phyloP scores from a whole-genome alignment of 2,888 invertebrate species.

The Patella depressa region DNA sequence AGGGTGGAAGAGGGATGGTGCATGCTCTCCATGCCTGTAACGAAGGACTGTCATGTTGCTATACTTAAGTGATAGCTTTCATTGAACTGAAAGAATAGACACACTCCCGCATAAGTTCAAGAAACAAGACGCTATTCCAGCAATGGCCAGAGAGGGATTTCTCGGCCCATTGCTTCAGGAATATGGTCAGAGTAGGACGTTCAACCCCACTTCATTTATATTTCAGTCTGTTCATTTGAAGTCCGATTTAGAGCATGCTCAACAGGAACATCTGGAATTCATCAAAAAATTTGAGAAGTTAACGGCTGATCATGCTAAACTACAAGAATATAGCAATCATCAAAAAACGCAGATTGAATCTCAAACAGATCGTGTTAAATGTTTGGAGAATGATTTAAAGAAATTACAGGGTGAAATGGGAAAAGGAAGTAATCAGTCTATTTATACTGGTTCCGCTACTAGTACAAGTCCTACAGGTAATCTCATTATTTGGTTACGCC shows the following conservation, averaged over 20 bases:
- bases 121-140: no score
- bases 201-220: not conserved
- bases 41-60: no score
- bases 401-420: constrained; percentile 20
- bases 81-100: no score
- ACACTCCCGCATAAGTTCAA: no score
- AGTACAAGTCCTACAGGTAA: constrained; percentile 3
- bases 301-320: constrained; percentile 43
- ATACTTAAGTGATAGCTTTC: no score
- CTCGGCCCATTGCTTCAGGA: no score
- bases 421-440: not conserved
- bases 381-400: constrained; percentile 31
- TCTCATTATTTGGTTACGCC: no score
- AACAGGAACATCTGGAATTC: constrained; percentile 47
- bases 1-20: no score
- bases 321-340: constrained; percentile 35
- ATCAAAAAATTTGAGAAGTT: constrained; percentile 51
- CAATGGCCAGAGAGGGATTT: no score
- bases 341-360: constrained; percentile 37
- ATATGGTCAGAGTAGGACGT: no score
- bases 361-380: constrained; percentile 33
- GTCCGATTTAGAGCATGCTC: constrained; percentile 43
- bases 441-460: not conserved
- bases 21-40: no score
- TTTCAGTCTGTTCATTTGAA: constrained; percentile 48